Conservation (phyloP, 1,140 invertebrate species). For the Amphibalanus amphitrite region DNA sequence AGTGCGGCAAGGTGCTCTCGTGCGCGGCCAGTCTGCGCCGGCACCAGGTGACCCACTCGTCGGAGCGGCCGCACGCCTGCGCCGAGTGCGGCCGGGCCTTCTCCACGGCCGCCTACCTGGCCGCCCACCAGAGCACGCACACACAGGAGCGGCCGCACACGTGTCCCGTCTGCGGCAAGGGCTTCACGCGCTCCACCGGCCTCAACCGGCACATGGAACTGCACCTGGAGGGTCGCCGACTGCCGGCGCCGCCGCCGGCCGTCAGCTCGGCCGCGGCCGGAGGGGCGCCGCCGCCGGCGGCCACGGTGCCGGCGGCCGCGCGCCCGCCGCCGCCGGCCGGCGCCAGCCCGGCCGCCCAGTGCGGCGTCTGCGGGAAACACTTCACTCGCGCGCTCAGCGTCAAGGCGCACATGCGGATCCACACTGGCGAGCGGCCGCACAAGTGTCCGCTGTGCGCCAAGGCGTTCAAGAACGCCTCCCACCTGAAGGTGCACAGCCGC, state of each 20-base stretch:
- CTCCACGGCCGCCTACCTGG: slow-evolving; percentile 12
- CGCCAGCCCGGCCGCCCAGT: slow-evolving; percentile 10
- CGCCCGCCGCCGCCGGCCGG: neutral
- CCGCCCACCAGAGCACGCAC: slow-evolving; percentile 12
- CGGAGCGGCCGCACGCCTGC: slow-evolving; percentile 11
- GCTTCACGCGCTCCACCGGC: slow-evolving; percentile 1
- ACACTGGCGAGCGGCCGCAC: no score
- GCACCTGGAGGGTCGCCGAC: neutral
- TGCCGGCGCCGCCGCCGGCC: neutral
- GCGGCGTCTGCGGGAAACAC: slow-evolving; percentile 16
- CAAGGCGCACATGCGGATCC: slow-evolving; percentile 19
- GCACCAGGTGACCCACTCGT: slow-evolving; percentile 17
- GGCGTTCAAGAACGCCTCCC: slow-evolving; percentile 5
- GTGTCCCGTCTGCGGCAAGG: slow-evolving; percentile 9
- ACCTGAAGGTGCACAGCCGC: slow-evolving; percentile 6
- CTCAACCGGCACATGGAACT: neutral
- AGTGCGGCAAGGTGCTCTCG: neutral
- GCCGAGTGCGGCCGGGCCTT: slow-evolving; percentile 10
- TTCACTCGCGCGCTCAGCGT: slow-evolving; percentile 18
- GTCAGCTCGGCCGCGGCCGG: neutral
- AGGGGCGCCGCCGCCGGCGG: neutral
- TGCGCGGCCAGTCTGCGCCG: slow-evolving; percentile 12
- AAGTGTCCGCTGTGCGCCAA: slow-evolving; percentile 22
- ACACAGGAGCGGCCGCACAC: slow-evolving; percentile 11
- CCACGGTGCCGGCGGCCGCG: neutral